Conservation (phyloP, 2,113 vertebrate genomes). For the Platichthys flesus region DNA sequence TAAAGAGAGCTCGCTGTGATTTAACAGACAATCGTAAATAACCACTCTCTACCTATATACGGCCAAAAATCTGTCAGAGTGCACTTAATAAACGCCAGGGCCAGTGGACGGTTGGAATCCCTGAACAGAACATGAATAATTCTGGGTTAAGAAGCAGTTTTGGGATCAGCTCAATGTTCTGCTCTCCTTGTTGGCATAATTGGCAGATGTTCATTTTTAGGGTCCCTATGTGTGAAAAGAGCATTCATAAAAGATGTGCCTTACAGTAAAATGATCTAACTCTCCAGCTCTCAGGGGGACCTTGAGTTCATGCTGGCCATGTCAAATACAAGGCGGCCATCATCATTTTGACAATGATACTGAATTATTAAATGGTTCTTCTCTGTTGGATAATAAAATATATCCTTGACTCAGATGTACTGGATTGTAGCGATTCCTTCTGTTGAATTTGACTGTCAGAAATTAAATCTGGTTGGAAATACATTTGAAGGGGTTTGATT, state of each 20-base stretch:
- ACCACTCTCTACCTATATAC: constrained; percentile 14
- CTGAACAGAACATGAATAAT: constrained; percentile 67
- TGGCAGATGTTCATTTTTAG: constrained; percentile 75
- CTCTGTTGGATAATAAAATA: constrained; percentile 44
- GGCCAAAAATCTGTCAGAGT: constrained; percentile 37
- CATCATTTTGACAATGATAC: constrained; percentile 60
- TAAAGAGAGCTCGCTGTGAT: constrained; percentile 9
- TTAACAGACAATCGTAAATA: constrained; percentile 31
- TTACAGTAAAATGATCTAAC: constrained; percentile 56
- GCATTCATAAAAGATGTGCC: constrained; percentile 77
- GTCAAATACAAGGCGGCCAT: constrained; percentile 58
- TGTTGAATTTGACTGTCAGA: constrained; percentile 13
- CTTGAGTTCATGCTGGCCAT: constrained; percentile 68
- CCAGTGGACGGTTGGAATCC: constrained; percentile 34
- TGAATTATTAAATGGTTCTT: constrained; percentile 60
- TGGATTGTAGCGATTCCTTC: constrained; percentile 26
- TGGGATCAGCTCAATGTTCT: constrained; percentile 52
- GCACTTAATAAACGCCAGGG: constrained; percentile 39
- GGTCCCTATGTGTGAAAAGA: constrained; percentile 62
- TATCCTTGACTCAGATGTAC: constrained; percentile 7
- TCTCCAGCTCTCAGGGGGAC: constrained; percentile 9
- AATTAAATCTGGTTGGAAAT: not conserved
- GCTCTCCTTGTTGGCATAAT: constrained; percentile 67
- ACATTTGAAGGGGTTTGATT: not conserved
- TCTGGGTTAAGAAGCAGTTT: constrained; percentile 68